Evolutionary conservation across 37 sponge, comb jelly and placozoan species (phyloP), one percentile per base, ranked within the genome.

Genomic region (Ianthella basta): DNA sequence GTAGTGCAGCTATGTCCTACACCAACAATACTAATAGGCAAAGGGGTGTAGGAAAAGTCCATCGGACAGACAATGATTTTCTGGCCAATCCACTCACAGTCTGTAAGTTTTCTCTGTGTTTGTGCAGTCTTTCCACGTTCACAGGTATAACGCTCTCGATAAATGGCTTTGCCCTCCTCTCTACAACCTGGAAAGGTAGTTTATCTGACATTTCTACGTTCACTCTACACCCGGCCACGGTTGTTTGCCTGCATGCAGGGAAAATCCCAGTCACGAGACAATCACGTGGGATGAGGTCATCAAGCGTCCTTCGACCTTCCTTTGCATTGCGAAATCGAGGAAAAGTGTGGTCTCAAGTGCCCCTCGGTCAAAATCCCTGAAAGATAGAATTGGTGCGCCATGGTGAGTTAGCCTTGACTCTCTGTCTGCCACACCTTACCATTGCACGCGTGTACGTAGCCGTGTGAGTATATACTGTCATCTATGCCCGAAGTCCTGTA

Each of bases 71-170:
- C 66, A 64, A 8, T 64, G 5, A 25, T 8, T 30, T 5, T 8
- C n/a, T 10, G 50, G 50, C 50, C 50, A 8, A 3, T 44, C 50
- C 8, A 44, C 50, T 44, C 8, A 44, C 50, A 44, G 50, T 8
- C 50, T 41, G 21, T 15, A 93, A 87, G 40, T 85, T 88, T 61
- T 84, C 82, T 37, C 55, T 70, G 72, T 94, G 92, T 56, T 79
- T 72, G 15, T 73, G n/a, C 20, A 91, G 82, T 50, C 88, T 80
- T n/a, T 53, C 72, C 34, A 94, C 39, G 29, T 85, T 84, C 50
- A 64, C 82, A 23, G 94, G 94, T 4, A 94, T 69, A 59, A 75
- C 72, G n/a, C 72, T 84, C 1, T 73, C 78, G 18, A 75, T 23
- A 24, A 75, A 75, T 16, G 78, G 78, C 40, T 44, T 75, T 4